Base-by-base conservation (phyloP, 2,113 vertebrate species). In the Heliornis fulica region DNA sequence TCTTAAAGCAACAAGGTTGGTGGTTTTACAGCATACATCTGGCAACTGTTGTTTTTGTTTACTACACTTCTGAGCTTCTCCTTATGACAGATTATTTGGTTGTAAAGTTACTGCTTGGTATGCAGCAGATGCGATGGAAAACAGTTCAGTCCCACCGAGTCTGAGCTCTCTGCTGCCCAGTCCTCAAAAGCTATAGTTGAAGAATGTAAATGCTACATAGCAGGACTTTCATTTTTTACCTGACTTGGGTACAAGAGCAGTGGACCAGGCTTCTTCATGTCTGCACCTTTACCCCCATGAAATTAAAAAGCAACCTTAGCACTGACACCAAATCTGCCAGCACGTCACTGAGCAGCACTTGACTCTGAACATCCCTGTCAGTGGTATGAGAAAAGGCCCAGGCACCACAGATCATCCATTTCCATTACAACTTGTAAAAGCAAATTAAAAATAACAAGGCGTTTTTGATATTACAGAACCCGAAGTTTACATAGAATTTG, bases 61-160 rank as follows among this genome's bases (percentile, higher is more conserved):
- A 18, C 19, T 9, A 14, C 34, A 5, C 1, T 1, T 21, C 54
- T 8, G 4, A 48, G 22, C 14, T 43, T 38, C 41, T 51, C 43
- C 45, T 61, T 17, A 7, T 0, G 4, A 50, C n/a, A 59, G 26
- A 21, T 29, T 13, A 17, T 83, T 15, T 57, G 28, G n/a, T 6
- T 65, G 43, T 19, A 57, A 50, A 54, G 51, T 43, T 16, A 17
- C 1, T 64, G 43, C 51, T 46, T 46, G 23, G 45, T 13, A 5
- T 3, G 10, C 16, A 59, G 87, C n/a, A 75, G 38, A 54, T 25
- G 57, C 5, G 48, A 75, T 15, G 20, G 48, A 19, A 59, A 72
- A 12, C 4, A 11, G 5, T 8, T 31, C 3, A 1, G 48, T 29
- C 45, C 32, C 66, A 51, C 7, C 46, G 34, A 0, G 2, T 75